Evolutionary conservation across 2,113 vertebrate genomes (phyloP).

Genomic region (Clarias gariepinus): DNA sequence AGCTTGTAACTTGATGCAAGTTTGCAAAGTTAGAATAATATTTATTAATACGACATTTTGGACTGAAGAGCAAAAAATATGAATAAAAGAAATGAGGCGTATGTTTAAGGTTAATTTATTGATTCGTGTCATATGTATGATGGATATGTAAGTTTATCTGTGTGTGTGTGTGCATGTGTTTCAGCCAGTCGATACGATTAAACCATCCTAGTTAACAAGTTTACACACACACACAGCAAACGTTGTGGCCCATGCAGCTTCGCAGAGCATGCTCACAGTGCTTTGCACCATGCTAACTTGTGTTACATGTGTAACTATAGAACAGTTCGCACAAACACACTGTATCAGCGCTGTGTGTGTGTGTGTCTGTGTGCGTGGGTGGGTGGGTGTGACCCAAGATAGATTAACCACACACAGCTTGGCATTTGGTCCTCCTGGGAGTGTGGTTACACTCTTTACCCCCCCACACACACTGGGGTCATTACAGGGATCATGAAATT

Average conservation of each 20-base stretch:
- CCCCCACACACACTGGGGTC: conserved; percentile 17
- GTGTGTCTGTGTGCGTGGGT: conserved; percentile 35
- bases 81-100: background rate
- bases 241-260: background rate
- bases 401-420: conserved; percentile 51
- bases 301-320: conserved; percentile 9
- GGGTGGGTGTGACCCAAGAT: conserved; percentile 58
- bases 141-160: background rate
- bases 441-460: conserved; percentile 46
- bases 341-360: background rate
- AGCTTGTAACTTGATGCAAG: background rate
- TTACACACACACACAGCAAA: background rate
- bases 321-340: background rate
- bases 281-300: background rate
- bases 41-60: background rate
- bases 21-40: background rate
- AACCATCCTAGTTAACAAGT: background rate
- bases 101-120: background rate
- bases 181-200: background rate
- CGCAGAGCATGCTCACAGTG: background rate
- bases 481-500: conserved; percentile 31
- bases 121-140: background rate
- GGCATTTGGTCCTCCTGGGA: conserved; percentile 48
- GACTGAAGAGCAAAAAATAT: background rate
- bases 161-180: conserved; percentile 26